Evolutionary conservation across 2,797 vertebrate species (phyloP).

Genomic region (Bovichtus diacanthus): DNA sequence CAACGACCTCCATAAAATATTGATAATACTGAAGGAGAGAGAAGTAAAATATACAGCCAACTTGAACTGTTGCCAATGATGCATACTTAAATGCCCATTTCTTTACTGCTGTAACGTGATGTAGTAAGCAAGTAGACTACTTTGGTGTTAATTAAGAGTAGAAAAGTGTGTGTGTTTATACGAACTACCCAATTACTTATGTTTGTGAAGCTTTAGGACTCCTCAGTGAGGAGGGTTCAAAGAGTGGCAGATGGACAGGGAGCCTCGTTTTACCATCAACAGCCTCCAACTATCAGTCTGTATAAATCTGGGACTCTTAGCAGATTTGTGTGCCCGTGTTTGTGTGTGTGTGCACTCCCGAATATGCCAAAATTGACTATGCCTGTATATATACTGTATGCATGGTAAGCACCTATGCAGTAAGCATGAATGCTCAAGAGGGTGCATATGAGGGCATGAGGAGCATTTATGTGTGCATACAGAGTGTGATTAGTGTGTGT

Average conservation of each 20-base stretch:
- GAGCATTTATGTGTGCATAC: constrained; percentile 16
- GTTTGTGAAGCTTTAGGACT: constrained; percentile 40
- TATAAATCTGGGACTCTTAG: constrained; percentile 21
- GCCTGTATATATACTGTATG: background rate
- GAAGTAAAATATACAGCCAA: background rate
- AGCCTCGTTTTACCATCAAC: constrained; percentile 44
- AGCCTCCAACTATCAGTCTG: constrained; percentile 50
- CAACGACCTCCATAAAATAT: background rate
- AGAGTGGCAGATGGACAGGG: constrained; percentile 67
- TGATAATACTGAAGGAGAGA: background rate
- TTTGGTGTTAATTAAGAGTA: constrained; percentile 33
- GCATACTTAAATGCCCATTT: constrained; percentile 3
- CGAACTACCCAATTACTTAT: constrained; percentile 46
- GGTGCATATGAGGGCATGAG: background rate
- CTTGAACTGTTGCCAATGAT: background rate
- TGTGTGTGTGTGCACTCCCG: background rate
- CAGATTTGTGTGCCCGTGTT: constrained; percentile 9
- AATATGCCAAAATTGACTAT: constrained; percentile 1
- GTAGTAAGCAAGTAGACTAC: background rate
- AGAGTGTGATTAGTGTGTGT: constrained; percentile 1
- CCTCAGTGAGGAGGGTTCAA: constrained; percentile 49
- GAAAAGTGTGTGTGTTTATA: constrained; percentile 22
- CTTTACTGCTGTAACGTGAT: background rate
- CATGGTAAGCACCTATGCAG: constrained; percentile 12
- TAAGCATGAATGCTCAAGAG: constrained; percentile 6